phyloP scores from a whole-genome alignment of 2,888 invertebrate genomes.

The Anorthoa munda region DNA sequence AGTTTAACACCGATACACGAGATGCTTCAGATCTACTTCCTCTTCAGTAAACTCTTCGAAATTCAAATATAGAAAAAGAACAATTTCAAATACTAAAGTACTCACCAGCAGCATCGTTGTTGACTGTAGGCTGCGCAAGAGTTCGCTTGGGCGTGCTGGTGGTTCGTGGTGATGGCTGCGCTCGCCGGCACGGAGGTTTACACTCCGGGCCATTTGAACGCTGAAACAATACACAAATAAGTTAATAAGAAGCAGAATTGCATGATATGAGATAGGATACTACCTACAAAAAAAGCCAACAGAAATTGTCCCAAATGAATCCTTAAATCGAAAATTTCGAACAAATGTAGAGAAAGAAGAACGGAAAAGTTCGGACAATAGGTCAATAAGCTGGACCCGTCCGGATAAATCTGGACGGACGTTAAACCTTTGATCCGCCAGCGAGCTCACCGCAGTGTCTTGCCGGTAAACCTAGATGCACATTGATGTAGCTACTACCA shows the following conservation, averaged over 20 bases:
- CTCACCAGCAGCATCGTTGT: conserved; percentile 81
- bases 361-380: too few relatives aligned
- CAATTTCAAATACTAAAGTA: conserved; percentile 39
- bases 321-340: too few relatives aligned
- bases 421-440: background rate
- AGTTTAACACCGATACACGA: too few relatives aligned
- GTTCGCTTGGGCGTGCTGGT: conserved; percentile 79
- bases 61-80: background rate
- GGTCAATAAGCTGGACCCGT: too few relatives aligned
- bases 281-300: too few relatives aligned
- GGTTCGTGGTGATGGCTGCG: conserved; percentile 79
- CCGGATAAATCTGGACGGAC: too few relatives aligned
- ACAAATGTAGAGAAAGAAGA: too few relatives aligned
- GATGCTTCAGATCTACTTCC: background rate
- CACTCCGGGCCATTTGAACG: conserved; percentile 83
- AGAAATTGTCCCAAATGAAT: too few relatives aligned
- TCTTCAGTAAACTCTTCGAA: background rate
- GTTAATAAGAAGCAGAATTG: background rate
- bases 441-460: background rate
- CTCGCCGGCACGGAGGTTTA: conserved; percentile 85
- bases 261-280: too few relatives aligned
- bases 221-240: conserved; percentile 71
- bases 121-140: conserved; percentile 67
- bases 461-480: background rate
- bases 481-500: too few relatives aligned